Conservation (phyloP, 2,888 invertebrate species). For the Meandrusa payeni region DNA sequence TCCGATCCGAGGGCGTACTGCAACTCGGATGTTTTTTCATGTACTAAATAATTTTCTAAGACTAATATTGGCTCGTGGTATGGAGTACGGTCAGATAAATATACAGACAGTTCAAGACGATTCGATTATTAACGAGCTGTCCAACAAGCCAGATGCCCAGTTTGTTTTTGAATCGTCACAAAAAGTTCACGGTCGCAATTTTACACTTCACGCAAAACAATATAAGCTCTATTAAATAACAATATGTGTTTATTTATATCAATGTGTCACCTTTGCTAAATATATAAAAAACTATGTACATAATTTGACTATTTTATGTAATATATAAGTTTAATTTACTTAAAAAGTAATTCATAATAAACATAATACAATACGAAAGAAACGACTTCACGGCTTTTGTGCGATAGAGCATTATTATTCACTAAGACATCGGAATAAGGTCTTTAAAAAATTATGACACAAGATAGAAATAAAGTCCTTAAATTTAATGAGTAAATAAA, state of each 20-base stretch:
- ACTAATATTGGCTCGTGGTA: too few species aligned
- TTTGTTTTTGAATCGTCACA: too few species aligned
- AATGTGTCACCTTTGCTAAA: conserved; percentile 7
- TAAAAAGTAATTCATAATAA: conserved; percentile 13
- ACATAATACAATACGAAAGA: conserved; percentile 4
- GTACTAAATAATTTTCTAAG: too few species aligned
- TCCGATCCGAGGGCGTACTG: too few species aligned
- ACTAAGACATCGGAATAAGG: background rate
- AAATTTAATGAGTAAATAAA: conserved; percentile 15
- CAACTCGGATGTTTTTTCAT: too few species aligned
- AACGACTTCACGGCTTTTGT: conserved; percentile 7
- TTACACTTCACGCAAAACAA: too few species aligned
- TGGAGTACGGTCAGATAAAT: too few species aligned
- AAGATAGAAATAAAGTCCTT: conserved; percentile 4
- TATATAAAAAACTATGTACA: conserved; percentile 13
- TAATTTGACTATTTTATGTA: conserved; percentile 13
- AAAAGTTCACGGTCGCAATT: too few species aligned
- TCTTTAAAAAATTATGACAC: background rate
- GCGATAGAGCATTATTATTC: conserved; percentile 11
- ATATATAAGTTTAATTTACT: conserved; percentile 10
- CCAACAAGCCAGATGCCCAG: too few species aligned
- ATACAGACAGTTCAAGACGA: too few species aligned
- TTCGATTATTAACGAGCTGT: too few species aligned
- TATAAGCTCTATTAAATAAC: too few species aligned
- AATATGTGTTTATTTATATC: conserved; percentile 1